Conservation (phyloP, 1,140 invertebrate species). For the Hesperophylax magnus region DNA sequence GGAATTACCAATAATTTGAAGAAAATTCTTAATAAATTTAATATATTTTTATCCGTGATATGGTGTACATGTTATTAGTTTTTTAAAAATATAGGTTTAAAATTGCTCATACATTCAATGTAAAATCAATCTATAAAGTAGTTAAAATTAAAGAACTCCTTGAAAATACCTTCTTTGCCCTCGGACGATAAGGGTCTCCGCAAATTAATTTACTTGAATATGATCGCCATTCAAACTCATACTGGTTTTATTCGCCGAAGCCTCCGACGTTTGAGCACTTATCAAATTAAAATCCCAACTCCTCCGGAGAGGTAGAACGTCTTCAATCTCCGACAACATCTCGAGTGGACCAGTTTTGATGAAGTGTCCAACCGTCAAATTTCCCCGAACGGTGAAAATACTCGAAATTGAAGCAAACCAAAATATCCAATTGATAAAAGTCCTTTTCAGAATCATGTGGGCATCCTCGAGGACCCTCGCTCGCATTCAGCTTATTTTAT, state of each 20-base stretch:
- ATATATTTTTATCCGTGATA: not conserved
- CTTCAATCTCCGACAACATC: not conserved
- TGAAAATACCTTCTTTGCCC: too few species aligned
- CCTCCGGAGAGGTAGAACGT: not conserved
- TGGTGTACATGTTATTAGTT: too few species aligned
- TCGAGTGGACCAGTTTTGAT: slow-evolving; percentile 20
- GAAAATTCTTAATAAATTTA: too few species aligned
- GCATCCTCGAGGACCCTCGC: slow-evolving; percentile 3
- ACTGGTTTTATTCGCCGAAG: not conserved
- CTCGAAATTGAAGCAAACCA: slow-evolving; percentile 1
- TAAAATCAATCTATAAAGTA: too few species aligned
- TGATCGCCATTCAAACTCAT: not conserved
- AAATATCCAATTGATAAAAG: slow-evolving; percentile 33
- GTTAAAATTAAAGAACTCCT: too few species aligned
- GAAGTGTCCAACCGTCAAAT: slow-evolving; percentile 26
- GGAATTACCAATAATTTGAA: too few species aligned
- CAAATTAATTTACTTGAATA: slow-evolving; percentile 12
- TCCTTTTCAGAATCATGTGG: slow-evolving; percentile 16
- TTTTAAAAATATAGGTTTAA: too few species aligned
- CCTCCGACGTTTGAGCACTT: not conserved
- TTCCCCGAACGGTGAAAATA: slow-evolving; percentile 1
- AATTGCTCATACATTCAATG: too few species aligned
- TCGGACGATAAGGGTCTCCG: too few species aligned
- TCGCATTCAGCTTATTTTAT: slow-evolving; percentile 6
- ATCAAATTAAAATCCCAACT: slow-evolving; percentile 22